Evolutionary conservation across 2,113 vertebrate genomes (phyloP).

Genomic region (Malurus cyaneus): DNA sequence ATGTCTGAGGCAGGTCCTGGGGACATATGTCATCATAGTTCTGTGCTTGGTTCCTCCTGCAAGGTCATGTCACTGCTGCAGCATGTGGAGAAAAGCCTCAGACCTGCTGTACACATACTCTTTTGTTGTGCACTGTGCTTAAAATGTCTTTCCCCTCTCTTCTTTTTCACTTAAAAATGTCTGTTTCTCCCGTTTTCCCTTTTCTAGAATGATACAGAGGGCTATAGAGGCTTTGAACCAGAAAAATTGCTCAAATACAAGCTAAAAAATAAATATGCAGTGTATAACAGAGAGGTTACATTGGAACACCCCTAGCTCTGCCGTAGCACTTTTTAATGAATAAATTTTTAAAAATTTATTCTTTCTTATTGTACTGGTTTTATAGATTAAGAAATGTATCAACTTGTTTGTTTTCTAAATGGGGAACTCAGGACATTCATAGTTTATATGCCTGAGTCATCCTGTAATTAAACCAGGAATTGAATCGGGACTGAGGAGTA

Average conservation of each 20-base stretch:
- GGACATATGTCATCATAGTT: background rate
- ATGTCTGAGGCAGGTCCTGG: background rate
- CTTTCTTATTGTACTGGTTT: background rate
- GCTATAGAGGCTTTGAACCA: background rate
- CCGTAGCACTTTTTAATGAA: background rate
- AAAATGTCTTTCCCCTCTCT: rapidly evolving
- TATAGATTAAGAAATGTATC: background rate
- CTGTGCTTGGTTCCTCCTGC: background rate
- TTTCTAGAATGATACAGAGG: background rate
- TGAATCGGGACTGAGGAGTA: background rate
- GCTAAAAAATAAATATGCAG: background rate
- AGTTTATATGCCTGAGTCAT: background rate
- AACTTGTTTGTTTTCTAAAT: background rate
- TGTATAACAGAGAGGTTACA: background rate
- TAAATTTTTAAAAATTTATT: background rate
- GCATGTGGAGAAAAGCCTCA: background rate
- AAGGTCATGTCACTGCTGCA: rapidly evolving
- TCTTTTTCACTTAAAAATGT: background rate
- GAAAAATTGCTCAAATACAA: background rate
- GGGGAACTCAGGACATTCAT: background rate
- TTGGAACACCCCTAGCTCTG: background rate
- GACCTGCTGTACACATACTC: background rate
- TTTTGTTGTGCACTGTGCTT: background rate
- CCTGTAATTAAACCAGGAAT: background rate
- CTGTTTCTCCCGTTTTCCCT: background rate